Percentiles rank a stretch among this genome's conserved stretches.
Evolutionary conservation across 2,888 invertebrate species (phyloP).

Genomic region (Thera obeliscata): DNA sequence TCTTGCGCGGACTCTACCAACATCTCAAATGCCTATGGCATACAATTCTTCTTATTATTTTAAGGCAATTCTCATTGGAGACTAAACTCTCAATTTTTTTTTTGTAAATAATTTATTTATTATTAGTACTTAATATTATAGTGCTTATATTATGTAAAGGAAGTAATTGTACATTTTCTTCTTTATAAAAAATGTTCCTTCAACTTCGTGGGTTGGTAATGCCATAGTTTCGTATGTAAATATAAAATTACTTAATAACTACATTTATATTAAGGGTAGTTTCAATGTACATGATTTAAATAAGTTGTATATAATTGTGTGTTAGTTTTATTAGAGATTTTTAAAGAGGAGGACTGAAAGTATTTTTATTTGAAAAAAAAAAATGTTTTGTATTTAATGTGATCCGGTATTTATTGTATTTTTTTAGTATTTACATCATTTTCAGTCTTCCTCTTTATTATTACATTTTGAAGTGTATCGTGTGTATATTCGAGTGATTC

Average conservation of each 20-base stretch:
- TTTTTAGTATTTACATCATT: slow-evolving; percentile 4
- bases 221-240: slow-evolving; percentile 59
- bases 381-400: not conserved
- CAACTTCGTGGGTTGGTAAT: slow-evolving; percentile 50
- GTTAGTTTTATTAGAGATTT: slow-evolving; percentile 51
- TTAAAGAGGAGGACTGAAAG: slow-evolving; percentile 40
- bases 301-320: slow-evolving; percentile 60
- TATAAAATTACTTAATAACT: slow-evolving; percentile 42
- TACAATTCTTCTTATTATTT: not conserved
- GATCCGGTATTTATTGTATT: slow-evolving; percentile 4
- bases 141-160: slow-evolving; percentile 40
- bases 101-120: slow-evolving; percentile 62
- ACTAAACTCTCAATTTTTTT: not conserved
- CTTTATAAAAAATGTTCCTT: slow-evolving; percentile 56
- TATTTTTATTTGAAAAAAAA: not conserved
- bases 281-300: slow-evolving; percentile 44
- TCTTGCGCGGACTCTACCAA: no score
- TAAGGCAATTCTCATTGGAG: not conserved
- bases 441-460: slow-evolving; percentile 33
- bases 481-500: slow-evolving; percentile 63
- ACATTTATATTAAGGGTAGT: slow-evolving; percentile 41
- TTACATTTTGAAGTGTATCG: slow-evolving; percentile 55
- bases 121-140: slow-evolving; percentile 57
- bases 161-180: slow-evolving; percentile 53
- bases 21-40: no score